Evolutionary conservation across 1,140 invertebrate genomes (phyloP).

Genomic region (Caenorhabditis remanei): DNA sequence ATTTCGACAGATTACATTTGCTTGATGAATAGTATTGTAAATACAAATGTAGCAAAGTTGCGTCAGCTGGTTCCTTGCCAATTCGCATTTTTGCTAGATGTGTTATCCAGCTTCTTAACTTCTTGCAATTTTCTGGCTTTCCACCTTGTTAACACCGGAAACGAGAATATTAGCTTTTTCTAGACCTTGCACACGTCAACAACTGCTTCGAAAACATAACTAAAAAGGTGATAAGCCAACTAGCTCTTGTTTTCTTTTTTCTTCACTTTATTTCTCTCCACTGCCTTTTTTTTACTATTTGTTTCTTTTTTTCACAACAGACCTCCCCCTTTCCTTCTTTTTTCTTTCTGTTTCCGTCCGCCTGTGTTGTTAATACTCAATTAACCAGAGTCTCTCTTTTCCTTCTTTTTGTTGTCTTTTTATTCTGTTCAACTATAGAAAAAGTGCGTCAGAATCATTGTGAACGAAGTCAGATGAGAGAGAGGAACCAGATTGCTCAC

Average conservation of each 20-base stretch:
- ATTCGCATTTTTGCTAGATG: neutral
- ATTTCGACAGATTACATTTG: neutral
- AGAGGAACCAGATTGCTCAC: neutral
- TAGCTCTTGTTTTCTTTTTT: neutral
- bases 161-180: neutral
- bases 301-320: neutral
- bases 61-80: too few relatives aligned
- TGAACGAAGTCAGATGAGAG: neutral
- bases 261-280: neutral
- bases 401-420: neutral
- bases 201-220: neutral
- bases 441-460: neutral
- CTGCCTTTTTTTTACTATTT: neutral
- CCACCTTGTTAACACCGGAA: neutral
- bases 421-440: neutral
- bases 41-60: too few relatives aligned
- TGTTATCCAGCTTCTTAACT: neutral
- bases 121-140: neutral
- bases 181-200: neutral
- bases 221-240: conserved; percentile 7
- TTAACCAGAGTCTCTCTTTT: conserved; percentile 1
- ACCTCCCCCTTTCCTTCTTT: neutral
- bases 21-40: too few relatives aligned
- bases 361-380: conserved; percentile 28
- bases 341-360: conserved; percentile 77